Conservation (phyloP, 2,113 vertebrate genomes). For the Gopherus evgoodei region DNA sequence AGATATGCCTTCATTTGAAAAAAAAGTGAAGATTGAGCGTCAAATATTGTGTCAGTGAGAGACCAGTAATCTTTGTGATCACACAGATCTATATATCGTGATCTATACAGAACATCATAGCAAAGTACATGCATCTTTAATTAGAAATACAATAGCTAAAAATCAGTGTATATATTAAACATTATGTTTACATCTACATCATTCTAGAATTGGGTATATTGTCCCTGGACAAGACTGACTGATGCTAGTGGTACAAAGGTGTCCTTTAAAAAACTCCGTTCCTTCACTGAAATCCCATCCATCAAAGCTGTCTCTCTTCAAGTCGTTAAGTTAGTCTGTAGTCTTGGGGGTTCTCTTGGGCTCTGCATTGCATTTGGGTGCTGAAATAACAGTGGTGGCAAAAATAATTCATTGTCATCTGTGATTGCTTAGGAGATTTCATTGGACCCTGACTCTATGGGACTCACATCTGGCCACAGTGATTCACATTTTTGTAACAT, state of each 20-base stretch:
- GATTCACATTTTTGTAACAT: neutral
- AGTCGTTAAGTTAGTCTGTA: too few species aligned
- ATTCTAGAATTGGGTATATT: neutral
- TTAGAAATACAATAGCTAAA: neutral
- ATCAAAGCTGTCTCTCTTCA: too few species aligned
- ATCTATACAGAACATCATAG: neutral
- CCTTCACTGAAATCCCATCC: too few species aligned
- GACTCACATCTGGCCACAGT: neutral
- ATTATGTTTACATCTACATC: neutral
- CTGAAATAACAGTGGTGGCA: too few species aligned
- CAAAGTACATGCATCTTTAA: neutral
- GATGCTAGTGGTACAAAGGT: too few species aligned
- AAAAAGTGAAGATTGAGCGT: neutral
- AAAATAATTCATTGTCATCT: too few species aligned
- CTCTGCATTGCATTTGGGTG: too few species aligned
- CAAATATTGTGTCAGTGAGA: neutral
- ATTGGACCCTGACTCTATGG: neutral
- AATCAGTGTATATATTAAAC: neutral
- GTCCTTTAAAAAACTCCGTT: too few species aligned
- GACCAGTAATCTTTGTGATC: neutral
- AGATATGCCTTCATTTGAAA: too few species aligned
- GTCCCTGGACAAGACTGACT: too few species aligned
- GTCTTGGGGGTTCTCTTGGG: too few species aligned
- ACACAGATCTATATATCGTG: neutral
- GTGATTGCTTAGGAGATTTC: neutral